phyloP scores from a whole-genome alignment of 2,888 invertebrate species.

The Tetropium fuscum region DNA sequence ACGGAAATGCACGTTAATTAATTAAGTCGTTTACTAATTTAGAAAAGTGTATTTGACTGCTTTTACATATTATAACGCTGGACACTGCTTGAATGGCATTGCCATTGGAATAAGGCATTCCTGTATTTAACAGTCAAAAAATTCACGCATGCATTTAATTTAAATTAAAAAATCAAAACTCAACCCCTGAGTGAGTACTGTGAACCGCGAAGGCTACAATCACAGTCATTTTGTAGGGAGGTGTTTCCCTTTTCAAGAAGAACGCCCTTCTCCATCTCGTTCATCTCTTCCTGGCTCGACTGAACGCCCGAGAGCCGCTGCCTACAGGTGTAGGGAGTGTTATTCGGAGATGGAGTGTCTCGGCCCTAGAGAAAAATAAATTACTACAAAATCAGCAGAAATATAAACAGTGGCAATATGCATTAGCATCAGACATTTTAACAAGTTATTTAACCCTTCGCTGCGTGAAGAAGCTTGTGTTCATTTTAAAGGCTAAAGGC shows the following conservation, averaged over 20 bases:
- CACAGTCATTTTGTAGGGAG: conserved; percentile 48
- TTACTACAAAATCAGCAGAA: conserved; percentile 1
- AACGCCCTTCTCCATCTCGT: conserved; percentile 68
- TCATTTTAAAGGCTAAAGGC: too few relatives aligned
- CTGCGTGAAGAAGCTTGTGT: too few relatives aligned
- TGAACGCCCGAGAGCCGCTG: conserved; percentile 84
- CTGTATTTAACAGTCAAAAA: background rate
- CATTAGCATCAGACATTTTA: too few relatives aligned
- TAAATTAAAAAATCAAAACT: background rate
- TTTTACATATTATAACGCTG: background rate
- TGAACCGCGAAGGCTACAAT: conserved; percentile 47
- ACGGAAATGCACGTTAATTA: too few relatives aligned
- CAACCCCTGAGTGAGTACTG: conserved; percentile 46
- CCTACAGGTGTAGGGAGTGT: conserved; percentile 85
- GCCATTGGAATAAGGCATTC: background rate
- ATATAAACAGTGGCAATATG: background rate
- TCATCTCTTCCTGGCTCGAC: conserved; percentile 64
- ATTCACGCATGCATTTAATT: background rate
- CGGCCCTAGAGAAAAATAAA: conserved; percentile 65
- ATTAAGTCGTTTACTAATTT: background rate
- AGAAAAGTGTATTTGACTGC: background rate
- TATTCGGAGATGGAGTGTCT: conserved; percentile 80
- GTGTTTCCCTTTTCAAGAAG: conserved; percentile 58
- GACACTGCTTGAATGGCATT: background rate
- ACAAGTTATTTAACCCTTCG: too few relatives aligned